Percentiles rank a stretch among this genome's conserved stretches.
Conservation (phyloP, 64 coral and sea anemone species). For the Cladopsammia gracilis region DNA sequence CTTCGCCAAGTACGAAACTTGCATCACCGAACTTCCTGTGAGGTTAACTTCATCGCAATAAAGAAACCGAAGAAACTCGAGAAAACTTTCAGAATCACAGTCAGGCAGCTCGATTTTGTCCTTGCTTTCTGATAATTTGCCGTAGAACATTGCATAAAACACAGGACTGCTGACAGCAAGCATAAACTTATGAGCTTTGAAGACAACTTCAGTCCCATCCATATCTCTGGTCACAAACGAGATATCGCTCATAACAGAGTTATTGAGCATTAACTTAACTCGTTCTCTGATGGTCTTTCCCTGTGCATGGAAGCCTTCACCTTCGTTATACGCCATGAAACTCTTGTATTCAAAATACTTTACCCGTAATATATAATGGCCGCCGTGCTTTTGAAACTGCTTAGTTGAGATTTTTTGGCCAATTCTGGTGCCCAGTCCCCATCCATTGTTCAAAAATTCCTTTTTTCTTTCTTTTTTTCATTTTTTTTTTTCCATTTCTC, state of each 20-base stretch:
- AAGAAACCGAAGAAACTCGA: slow-evolving; percentile 63
- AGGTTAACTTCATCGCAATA: slow-evolving; percentile 64
- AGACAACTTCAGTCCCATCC: not conserved
- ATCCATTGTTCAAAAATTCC: no score
- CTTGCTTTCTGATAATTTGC: slow-evolving; percentile 9
- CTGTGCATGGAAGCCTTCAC: slow-evolving; percentile 12
- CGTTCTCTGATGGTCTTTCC: slow-evolving; percentile 43
- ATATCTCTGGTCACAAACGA: slow-evolving; percentile 14
- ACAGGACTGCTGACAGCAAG: slow-evolving; percentile 57
- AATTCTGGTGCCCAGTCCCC: no score
- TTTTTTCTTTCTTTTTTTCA: no score
- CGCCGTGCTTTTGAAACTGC: no score
- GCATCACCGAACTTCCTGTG: slow-evolving; percentile 19
- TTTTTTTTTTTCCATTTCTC: no score
- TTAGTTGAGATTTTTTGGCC: no score
- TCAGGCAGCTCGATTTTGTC: slow-evolving; percentile 48
- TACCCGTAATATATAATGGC: no score
- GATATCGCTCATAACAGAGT: slow-evolving; percentile 62
- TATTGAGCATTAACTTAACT: slow-evolving; percentile 26
- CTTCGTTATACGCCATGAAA: slow-evolving; percentile 11
- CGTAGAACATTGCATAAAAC: slow-evolving; percentile 67
- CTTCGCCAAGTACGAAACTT: slow-evolving; percentile 69
- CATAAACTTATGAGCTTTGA: slow-evolving; percentile 60
- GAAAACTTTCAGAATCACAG: slow-evolving; percentile 44
- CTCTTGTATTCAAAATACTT: no score